Conservation (phyloP, 2,113 vertebrate genomes). For the Motacilla tschutschensis region DNA sequence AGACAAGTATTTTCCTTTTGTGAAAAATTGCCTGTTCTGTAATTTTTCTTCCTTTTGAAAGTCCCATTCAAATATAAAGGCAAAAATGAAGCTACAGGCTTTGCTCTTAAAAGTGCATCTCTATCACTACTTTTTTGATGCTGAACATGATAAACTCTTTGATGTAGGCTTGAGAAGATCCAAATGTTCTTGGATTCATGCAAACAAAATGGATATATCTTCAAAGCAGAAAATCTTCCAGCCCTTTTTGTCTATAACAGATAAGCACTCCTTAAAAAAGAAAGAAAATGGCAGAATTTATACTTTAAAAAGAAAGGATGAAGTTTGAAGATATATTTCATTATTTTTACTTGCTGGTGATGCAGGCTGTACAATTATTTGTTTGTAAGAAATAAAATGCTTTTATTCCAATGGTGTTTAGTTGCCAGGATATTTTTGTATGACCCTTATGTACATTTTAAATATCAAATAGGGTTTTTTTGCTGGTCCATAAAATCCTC, state of each 20-base stretch:
- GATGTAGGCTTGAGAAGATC: conserved; percentile 48
- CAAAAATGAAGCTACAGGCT: background rate
- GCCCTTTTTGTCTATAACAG: background rate
- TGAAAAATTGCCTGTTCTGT: background rate
- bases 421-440: background rate
- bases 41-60: conserved; percentile 22
- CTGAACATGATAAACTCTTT: conserved; percentile 20
- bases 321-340: background rate
- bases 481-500: background rate
- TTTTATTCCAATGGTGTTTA: background rate
- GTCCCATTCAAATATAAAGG: background rate
- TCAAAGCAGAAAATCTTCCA: conserved; percentile 50
- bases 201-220: conserved; percentile 23
- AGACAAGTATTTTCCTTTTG: background rate
- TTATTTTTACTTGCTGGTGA: background rate
- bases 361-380: background rate
- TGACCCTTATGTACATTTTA: background rate
- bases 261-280: background rate
- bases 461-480: background rate
- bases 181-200: conserved; percentile 19
- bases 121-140: conserved; percentile 21
- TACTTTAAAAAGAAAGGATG: background rate
- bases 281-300: background rate
- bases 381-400: background rate
- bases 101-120: background rate